Conservation (phyloP, 2,888 invertebrate species). For the Epistrophella euchroma region DNA sequence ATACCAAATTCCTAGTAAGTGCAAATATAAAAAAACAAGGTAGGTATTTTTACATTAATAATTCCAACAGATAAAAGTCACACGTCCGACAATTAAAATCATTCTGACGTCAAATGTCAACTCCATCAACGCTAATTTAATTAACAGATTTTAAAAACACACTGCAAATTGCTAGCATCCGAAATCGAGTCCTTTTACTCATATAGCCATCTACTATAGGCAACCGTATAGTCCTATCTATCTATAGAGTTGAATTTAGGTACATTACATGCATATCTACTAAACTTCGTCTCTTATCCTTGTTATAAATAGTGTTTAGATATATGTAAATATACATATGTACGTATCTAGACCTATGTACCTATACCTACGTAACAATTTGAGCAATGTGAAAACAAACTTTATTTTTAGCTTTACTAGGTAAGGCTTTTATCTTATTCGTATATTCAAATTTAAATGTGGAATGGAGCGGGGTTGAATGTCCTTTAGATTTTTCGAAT, state of each 20-base stretch:
- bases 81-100: constrained; percentile 72
- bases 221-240: background rate
- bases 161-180: constrained; percentile 57
- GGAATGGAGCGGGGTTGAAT: constrained; percentile 32
- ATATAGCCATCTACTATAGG: constrained; percentile 1
- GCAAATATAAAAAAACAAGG: constrained; percentile 1
- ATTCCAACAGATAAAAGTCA: constrained; percentile 65
- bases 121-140: constrained; percentile 64
- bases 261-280: too few species aligned
- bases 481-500: constrained; percentile 17
- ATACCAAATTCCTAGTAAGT: too few species aligned
- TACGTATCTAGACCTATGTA: background rate
- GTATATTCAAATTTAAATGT: constrained; percentile 19
- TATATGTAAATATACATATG: background rate
- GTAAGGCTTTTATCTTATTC: constrained; percentile 44
- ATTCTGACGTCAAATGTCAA: constrained; percentile 63
- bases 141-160: constrained; percentile 61
- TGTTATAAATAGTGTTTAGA: constrained; percentile 43
- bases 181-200: constrained; percentile 44
- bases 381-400: constrained; percentile 26
- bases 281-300: background rate
- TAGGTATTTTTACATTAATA: constrained; percentile 63
- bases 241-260: too few species aligned
- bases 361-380: background rate
- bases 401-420: constrained; percentile 42